Conservation (phyloP, 2,888 invertebrate species). For the Amphipyra tragopoginis region DNA sequence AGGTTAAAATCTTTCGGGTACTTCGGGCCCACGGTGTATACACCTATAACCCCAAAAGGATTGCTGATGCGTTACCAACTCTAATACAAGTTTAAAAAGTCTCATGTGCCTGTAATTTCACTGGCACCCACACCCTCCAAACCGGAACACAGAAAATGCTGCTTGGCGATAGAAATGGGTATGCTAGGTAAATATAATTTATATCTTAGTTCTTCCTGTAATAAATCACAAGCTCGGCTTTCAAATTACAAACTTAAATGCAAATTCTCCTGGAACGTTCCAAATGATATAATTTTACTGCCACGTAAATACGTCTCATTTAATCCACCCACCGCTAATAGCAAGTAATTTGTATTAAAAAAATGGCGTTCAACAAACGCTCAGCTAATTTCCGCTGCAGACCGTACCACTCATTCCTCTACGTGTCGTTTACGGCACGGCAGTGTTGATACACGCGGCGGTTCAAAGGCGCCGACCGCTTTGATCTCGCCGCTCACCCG, state of each 20-base stretch:
- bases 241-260: neutral
- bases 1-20: too few relatives aligned
- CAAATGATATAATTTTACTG: conserved; percentile 43
- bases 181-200: too few relatives aligned
- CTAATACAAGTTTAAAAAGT: too few relatives aligned
- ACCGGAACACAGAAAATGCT: too few relatives aligned
- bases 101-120: too few relatives aligned
- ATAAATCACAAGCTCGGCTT: neutral
- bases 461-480: conserved; percentile 77
- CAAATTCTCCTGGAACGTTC: conserved; percentile 14
- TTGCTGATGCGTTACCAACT: too few relatives aligned
- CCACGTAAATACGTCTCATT: conserved; percentile 35
- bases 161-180: too few relatives aligned
- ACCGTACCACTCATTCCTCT: conserved; percentile 63
- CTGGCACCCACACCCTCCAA: too few relatives aligned
- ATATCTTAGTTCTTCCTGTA: neutral
- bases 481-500: conserved; percentile 76
- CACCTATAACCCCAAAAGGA: too few relatives aligned
- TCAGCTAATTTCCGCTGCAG: conserved; percentile 55
- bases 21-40: too few relatives aligned
- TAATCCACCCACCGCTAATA: conserved; percentile 36
- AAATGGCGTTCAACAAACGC: conserved; percentile 39
- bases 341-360: conserved; percentile 48
- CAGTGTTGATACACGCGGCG: conserved; percentile 70
- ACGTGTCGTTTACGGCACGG: conserved; percentile 75